These are phyloP conservation scores for Rhodinocichla rosea DNA, from an alignment of 2,113 vertebrate genomes.

Conservation along the genomic window DNA sequence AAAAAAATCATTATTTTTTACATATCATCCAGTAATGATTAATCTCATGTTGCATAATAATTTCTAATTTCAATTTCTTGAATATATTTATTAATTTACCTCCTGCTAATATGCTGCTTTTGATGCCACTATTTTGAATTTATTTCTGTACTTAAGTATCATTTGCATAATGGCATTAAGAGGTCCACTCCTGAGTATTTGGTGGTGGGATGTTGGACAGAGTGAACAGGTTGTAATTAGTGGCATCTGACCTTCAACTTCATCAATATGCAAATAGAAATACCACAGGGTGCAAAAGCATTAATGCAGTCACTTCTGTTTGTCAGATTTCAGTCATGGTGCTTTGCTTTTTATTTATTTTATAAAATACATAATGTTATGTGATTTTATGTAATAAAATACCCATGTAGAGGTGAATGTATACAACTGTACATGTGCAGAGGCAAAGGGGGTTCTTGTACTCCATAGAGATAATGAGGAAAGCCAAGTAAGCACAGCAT, in stretches of 20 bases:
- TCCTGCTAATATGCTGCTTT: conserved; percentile 73
- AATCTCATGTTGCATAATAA: conserved; percentile 73
- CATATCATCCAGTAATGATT: conserved; percentile 64
- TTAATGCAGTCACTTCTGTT: not conserved
- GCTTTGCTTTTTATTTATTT: not conserved
- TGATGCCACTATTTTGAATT: conserved; percentile 77
- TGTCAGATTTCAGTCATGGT: not conserved
- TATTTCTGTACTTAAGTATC: conserved; percentile 77
- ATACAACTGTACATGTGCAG: not conserved
- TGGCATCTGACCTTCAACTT: conserved; percentile 93
- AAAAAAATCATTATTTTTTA: not conserved
- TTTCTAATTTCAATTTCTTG: conserved; percentile 71
- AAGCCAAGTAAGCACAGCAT: not conserved
- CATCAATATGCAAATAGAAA: conserved; percentile 95
- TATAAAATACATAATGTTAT: too few relatives aligned
- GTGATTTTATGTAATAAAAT: not conserved
- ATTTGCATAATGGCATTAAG: conserved; percentile 97
- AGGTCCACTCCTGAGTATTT: conserved; percentile 84
- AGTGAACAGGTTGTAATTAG: conserved; percentile 91
- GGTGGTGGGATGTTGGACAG: conserved; percentile 85
- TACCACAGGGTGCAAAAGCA: conserved; percentile 75
- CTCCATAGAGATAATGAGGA: not conserved
- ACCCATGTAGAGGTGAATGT: not conserved
- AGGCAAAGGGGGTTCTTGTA: not conserved
- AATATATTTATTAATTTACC: conserved; percentile 79